Evolutionary conservation across 2,797 vertebrate genomes (phyloP).

Genomic region (Acrocephalus scirpaceus): DNA sequence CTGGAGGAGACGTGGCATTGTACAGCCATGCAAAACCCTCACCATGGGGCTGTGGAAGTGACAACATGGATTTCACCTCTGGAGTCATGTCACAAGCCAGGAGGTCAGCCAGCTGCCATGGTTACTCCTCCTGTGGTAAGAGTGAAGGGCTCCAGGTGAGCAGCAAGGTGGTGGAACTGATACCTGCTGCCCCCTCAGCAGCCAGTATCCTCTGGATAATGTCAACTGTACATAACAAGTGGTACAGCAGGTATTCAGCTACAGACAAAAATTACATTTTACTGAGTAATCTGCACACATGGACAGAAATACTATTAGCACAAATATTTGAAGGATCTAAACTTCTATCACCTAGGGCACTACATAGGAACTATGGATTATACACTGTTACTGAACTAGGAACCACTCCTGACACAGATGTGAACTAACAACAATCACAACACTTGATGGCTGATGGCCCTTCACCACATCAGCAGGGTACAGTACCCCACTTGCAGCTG

Average conservation of each 20-base stretch:
- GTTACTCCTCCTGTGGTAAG: neutral
- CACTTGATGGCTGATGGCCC: neutral
- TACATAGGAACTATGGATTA: neutral
- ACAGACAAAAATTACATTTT: neutral
- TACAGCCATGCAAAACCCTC: neutral
- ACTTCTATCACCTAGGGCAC: neutral
- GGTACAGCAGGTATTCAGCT: neutral
- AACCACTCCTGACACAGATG: neutral
- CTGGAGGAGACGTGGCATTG: neutral
- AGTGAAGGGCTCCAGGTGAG: neutral
- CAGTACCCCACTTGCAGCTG: neutral
- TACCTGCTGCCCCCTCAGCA: neutral
- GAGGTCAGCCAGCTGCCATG: fast-evolving
- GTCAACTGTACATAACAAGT: neutral
- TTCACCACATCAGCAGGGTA: neutral
- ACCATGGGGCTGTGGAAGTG: neutral
- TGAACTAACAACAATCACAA: neutral
- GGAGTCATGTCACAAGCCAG: neutral
- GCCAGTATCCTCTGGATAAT: neutral
- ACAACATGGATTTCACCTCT: neutral
- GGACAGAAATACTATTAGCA: neutral
- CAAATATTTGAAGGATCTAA: neutral
- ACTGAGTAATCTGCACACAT: neutral
- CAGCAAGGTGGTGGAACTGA: neutral
- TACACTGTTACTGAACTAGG: neutral